Evolutionary conservation across 2,797 vertebrate genomes (phyloP).

Genomic region (Anguilla pacifica): DNA sequence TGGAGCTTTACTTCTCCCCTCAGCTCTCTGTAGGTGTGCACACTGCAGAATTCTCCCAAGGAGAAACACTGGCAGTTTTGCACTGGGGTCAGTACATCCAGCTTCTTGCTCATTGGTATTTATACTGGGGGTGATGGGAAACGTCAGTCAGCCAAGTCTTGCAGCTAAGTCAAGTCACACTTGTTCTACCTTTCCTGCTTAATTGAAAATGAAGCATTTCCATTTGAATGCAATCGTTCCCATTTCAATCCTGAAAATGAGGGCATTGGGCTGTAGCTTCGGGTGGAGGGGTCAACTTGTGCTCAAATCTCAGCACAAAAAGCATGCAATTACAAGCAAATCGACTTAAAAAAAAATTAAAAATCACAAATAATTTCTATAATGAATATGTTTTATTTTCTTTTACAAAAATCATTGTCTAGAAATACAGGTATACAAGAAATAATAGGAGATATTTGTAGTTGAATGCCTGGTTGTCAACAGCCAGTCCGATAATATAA

Average conservation of each 20-base stretch:
- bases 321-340: neutral
- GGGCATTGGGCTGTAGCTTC: neutral
- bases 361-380: constrained; percentile 66
- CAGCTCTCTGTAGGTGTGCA: neutral
- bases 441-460: constrained; percentile 82
- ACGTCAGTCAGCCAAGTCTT: too few species aligned
- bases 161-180: too few species aligned
- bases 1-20: neutral
- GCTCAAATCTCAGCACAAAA: neutral
- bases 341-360: constrained; percentile 8
- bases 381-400: constrained; percentile 98
- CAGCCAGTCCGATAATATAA: constrained; percentile 82
- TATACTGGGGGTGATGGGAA: too few species aligned
- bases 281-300: neutral
- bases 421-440: constrained; percentile 94
- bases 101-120: too few species aligned
- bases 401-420: constrained; percentile 89
- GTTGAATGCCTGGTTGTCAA: constrained; percentile 86
- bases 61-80: neutral
- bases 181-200: neutral
- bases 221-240: neutral
- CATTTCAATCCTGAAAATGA: neutral
- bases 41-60: neutral
- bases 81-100: too few species aligned
- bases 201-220: neutral